A percentile compares a stretch with the other conserved stretches of the same genome.
Evolutionary conservation across 2,888 invertebrate genomes (phyloP).

Genomic region (Ophraella communa): DNA sequence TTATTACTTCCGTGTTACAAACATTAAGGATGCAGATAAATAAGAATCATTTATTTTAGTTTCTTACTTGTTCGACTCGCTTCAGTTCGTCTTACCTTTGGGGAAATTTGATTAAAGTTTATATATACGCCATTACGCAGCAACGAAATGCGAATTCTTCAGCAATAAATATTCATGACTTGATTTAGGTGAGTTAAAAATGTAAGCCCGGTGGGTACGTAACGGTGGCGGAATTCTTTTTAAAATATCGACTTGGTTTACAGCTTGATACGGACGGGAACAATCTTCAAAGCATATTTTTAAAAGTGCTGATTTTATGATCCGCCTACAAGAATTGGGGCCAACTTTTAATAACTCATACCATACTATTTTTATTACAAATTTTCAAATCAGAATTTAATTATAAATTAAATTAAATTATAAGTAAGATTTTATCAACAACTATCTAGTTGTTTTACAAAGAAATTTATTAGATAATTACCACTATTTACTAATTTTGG

Average conservation of each 20-base stretch:
- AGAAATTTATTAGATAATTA: no score
- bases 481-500: no score
- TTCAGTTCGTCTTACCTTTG: conserved; percentile 12
- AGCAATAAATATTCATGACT: conserved; percentile 31
- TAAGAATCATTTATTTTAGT: conserved; percentile 32
- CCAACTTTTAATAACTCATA: neutral
- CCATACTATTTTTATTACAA: no score
- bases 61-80: conserved; percentile 12
- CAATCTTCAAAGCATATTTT: neutral
- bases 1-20: conserved; percentile 40
- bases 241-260: neutral
- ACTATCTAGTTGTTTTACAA: no score
- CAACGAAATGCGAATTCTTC: conserved; percentile 27
- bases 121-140: conserved; percentile 25
- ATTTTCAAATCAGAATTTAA: no score
- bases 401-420: no score
- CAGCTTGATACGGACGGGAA: no score
- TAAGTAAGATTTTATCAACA: no score
- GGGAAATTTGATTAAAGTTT: conserved; percentile 34
- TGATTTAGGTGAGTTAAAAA: conserved; percentile 21
- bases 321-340: neutral
- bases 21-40: conserved; percentile 38
- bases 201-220: neutral
- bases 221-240: neutral
- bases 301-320: neutral